Base-by-base conservation (phyloP, 1,140 invertebrate genomes). In the Brachionus sp. region DNA sequence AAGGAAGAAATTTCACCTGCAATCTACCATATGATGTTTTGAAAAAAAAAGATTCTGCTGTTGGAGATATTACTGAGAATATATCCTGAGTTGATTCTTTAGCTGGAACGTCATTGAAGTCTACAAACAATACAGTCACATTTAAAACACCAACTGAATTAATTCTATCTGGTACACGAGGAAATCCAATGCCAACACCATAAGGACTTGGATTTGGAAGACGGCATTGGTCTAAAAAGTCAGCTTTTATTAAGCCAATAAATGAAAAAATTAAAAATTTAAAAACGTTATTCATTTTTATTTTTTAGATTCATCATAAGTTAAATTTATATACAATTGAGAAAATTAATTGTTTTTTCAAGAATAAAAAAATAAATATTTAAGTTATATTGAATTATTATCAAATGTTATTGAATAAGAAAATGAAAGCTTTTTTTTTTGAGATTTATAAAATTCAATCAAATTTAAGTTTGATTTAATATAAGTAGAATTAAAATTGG, bases 171-270 rank as follows among this genome's bases (percentile, higher is more conserved):
- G 23, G 23, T 25, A 66, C 25, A 0, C 62, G 62, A 12, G 62
- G 62, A 66, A 66, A 66, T 10, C 62, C 62, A 3, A 66, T 66
- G 12, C 62, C 62, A 29, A 12, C 10, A 1, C 62, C 62, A 23
- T 66, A 66, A 33, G 62, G 62, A 66, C 62, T 66, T 35, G 62
- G 62, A 66, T 66, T 66, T 12, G 29, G 25, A 35, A 66, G 62
- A 66, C 62, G 62, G 29, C 62, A 66, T 66, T 35, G n/a, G 62
- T 29, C n/a, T 35, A 66, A 66, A 25, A 33, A 33, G 29, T 66
- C 33, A 25, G 23, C 6, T 66, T 25, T 66, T 7, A 66, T 66
- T 66, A 66, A 29, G n/a, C 33, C 33, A 33, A 66, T 12, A 33
- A 66, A 9, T 3, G 23, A 29, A 29, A 66, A 53, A 53, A 53